These are phyloP conservation scores for Patella pellucida DNA, from an alignment of 2,888 invertebrate genomes.

Conservation along the genomic window DNA sequence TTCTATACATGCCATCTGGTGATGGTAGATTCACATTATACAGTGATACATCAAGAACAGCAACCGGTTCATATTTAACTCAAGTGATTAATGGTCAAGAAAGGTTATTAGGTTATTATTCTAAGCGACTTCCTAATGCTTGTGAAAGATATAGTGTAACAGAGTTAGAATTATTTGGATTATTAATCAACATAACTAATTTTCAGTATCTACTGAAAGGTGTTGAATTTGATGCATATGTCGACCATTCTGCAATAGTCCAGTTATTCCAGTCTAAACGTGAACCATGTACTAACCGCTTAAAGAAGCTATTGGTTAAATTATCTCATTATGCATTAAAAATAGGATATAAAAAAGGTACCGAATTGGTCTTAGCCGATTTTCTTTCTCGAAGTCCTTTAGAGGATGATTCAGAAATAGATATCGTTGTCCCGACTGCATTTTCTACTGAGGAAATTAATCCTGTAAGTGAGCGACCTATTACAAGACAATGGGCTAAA, in stretches of 20 bases:
- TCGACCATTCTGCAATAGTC: constrained; percentile 1
- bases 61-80: constrained; percentile 10
- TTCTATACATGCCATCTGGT: not conserved
- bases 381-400: not conserved
- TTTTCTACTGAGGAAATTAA: not conserved
- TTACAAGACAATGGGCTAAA: not conserved
- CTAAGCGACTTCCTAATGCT: not conserved
- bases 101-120: not conserved
- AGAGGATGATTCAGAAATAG: not conserved
- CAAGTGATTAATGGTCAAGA: not conserved
- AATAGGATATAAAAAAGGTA: not conserved
- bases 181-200: not conserved
- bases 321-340: not conserved
- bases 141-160: not conserved
- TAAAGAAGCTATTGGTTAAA: not conserved
- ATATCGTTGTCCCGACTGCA: not conserved
- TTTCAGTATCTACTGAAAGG: not conserved
- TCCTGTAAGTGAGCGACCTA: not conserved
- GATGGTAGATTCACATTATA: not conserved
- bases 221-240: not conserved
- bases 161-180: not conserved
- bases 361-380: not conserved
- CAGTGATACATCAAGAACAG: not conserved
- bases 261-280: not conserved
- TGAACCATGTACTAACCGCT: not conserved